Evolutionary conservation across 2,113 vertebrate species (phyloP), one percentile per base, ranked within the genome.

Genomic region (Eleginops maclovinus): DNA sequence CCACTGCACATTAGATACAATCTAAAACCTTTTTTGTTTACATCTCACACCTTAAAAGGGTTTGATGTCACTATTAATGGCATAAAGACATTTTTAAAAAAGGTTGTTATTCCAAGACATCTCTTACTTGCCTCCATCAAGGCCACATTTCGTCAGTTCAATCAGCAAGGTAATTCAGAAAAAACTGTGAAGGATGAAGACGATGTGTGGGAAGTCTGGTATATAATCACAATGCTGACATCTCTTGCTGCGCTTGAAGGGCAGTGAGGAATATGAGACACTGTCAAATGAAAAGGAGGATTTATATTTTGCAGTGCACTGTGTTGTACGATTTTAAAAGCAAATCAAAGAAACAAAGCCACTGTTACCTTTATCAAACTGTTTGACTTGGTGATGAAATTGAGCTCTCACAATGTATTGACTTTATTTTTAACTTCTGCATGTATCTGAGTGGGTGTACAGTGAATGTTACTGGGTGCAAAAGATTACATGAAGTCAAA

Each of bases 131-230:
- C 72, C 69, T 49, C 43, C 26, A 36, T 72, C 28, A 44, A 69
- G 81, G 70, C 53, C 67, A 62, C 78, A 85, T 88, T 92, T 88
- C 84, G 88, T 91, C 88, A 91, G 77, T 85, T 75, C 70, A 73
- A 84, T 91, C 89, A 90, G 65, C 49, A 40, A 88, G 81, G 84
- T 89, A 88, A 85, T 91, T 89, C 74, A 64, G 43, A 84, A 83
- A 91, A 91, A 91, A 36, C 31, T 84, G 85, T 83, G 62, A 88
- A 81, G 82, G 79, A 75, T 82, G 80, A 85, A 92, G 90, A 75
- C 63, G 59, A 68, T 63, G 63, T 53, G 70, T 90, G 91, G 85
- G 83, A 75, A 80, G 86, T 81, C 77, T 88, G 44, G 44, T 83
- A 9, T 51, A 46, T 47, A 87, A 90, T 85, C 69, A 66, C 62